These are phyloP conservation scores for Agrochola circellaris DNA, from an alignment of 2,888 invertebrate species.

Conservation along the genomic window DNA sequence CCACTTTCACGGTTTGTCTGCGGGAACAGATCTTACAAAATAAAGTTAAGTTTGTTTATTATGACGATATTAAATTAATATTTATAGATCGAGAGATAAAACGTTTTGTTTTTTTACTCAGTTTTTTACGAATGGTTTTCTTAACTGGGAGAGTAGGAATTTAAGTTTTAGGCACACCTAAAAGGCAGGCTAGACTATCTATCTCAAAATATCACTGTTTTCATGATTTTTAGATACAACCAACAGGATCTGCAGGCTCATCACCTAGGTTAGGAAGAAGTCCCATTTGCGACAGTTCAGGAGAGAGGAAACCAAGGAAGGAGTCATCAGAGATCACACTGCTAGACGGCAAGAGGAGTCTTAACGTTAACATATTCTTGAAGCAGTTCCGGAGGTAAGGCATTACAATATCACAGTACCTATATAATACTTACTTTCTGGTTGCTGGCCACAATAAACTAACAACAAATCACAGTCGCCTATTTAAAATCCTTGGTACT, in stretches of 20 bases:
- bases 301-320: constrained; percentile 93
- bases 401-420: neutral
- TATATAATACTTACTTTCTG: neutral
- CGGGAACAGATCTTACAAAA: neutral
- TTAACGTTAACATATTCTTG: constrained; percentile 99
- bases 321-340: constrained; percentile 96
- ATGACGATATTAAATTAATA: too few relatives aligned
- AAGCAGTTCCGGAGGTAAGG: constrained; percentile 97
- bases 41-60: neutral
- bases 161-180: neutral
- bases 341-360: constrained; percentile 97
- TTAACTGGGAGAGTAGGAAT: neutral
- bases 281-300: constrained; percentile 85
- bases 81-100: too few relatives aligned
- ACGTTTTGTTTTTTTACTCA: too few relatives aligned
- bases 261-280: constrained; percentile 86
- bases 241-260: constrained; percentile 87
- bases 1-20: neutral
- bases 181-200: neutral
- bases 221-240: constrained; percentile 79
- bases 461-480: neutral
- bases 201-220: neutral
- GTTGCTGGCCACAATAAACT: neutral
- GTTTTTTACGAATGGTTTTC: neutral
- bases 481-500: neutral